These are phyloP conservation scores for Sebastes wilsoni DNA, from an alignment of 2,797 vertebrate genomes.

Conservation along the genomic window DNA sequence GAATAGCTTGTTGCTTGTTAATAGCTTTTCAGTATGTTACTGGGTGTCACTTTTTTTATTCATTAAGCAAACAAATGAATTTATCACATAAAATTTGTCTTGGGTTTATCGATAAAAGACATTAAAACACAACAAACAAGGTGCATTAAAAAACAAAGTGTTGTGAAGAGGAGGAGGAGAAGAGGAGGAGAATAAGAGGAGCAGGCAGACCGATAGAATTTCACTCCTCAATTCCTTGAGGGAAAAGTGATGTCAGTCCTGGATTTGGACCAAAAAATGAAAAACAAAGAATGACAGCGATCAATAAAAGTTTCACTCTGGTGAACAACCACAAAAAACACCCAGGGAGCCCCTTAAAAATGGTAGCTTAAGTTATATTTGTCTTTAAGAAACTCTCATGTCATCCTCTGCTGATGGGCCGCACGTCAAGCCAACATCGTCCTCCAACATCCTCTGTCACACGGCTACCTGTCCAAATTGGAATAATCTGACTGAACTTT, in stretches of 20 bases:
- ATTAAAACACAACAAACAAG: constrained; percentile 13
- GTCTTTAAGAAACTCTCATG: neutral
- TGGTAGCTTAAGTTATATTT: neutral
- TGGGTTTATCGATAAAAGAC: neutral
- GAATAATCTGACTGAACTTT: neutral
- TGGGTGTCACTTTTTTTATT: neutral
- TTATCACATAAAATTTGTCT: neutral
- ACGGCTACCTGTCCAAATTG: neutral
- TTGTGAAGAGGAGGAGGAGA: neutral
- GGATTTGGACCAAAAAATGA: neutral
- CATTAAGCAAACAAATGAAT: neutral
- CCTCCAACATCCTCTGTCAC: neutral
- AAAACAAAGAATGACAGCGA: neutral
- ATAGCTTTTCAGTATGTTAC: neutral
- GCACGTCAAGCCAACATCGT: neutral
- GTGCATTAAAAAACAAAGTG: neutral
- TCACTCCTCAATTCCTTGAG: neutral
- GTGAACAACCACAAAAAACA: constrained; percentile 2
- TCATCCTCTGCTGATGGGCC: constrained; percentile 3
- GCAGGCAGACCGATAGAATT: neutral
- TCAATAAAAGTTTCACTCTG: neutral
- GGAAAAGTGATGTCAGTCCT: neutral
- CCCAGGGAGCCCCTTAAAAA: neutral
- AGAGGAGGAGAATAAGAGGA: neutral
- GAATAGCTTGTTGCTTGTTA: neutral